Conservation (phyloP, 2,113 vertebrate genomes). For the Lipotes vexillifer region DNA sequence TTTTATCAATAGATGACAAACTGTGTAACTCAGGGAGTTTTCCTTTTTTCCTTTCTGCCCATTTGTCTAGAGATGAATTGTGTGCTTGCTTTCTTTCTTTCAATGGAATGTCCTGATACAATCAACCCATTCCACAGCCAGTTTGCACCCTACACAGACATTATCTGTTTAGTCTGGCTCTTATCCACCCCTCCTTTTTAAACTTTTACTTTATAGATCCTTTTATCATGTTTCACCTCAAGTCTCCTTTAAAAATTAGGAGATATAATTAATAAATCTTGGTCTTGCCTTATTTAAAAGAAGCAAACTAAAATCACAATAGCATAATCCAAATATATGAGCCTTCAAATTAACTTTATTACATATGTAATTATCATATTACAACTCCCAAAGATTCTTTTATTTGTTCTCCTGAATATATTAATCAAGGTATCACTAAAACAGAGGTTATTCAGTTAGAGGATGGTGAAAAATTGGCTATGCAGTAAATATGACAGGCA, state of each 20-base stretch:
- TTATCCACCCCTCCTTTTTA: not conserved
- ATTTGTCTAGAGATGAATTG: not conserved
- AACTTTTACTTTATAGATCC: not conserved
- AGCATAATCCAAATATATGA: not conserved
- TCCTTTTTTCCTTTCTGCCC: not conserved
- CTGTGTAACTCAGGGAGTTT: not conserved
- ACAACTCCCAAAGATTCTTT: not conserved
- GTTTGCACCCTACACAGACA: not conserved
- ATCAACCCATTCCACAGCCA: not conserved
- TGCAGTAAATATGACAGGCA: not conserved
- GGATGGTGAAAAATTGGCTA: not conserved
- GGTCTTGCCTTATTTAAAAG: conserved; percentile 1
- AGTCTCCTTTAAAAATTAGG: conserved; percentile 8
- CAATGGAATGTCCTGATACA: not conserved
- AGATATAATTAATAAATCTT: not conserved
- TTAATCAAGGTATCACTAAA: not conserved
- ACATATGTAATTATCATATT: not conserved
- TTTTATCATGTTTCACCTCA: not conserved
- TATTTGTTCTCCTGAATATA: not conserved
- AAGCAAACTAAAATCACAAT: conserved; percentile 16
- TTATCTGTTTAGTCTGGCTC: not conserved
- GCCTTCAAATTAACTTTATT: not conserved
- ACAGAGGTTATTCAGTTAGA: not conserved
- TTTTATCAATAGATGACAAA: not conserved
- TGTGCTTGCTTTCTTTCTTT: not conserved